Evolutionary conservation across 35 echinoderm and acorn worm species (phyloP).

Genomic region (Acanthaster planci): DNA sequence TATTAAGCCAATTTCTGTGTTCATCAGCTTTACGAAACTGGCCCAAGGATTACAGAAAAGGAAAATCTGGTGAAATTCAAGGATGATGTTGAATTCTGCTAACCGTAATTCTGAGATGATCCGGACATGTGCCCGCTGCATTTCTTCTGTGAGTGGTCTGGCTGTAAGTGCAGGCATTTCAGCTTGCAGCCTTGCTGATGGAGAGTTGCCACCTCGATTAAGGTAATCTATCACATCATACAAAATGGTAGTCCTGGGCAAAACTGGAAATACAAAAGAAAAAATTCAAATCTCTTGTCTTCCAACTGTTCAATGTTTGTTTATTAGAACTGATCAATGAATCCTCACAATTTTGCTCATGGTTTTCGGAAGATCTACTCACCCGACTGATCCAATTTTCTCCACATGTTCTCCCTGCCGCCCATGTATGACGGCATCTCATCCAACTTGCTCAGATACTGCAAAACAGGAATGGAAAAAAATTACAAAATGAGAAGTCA

Average conservation of each 20-base stretch:
- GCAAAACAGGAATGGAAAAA: constrained; percentile 21
- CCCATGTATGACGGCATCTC: constrained; percentile 95
- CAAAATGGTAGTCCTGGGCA: constrained; percentile 93
- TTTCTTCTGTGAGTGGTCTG: constrained; percentile 87
- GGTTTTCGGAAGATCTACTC: not conserved
- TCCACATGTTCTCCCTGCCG: constrained; percentile 96
- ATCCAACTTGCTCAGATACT: constrained; percentile 98
- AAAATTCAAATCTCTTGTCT: too few relatives aligned
- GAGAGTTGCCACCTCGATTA: constrained; percentile 44
- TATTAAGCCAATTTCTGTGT: not conserved
- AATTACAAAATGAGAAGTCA: not conserved
- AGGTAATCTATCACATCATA: constrained; percentile 95
- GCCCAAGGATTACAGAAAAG: not conserved
- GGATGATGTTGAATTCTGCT: not conserved
- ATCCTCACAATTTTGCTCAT: too few relatives aligned
- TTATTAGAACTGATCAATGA: too few relatives aligned
- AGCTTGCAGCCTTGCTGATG: constrained; percentile 55
- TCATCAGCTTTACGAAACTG: not conserved
- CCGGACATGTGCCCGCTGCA: constrained; percentile 85
- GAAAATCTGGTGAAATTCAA: not conserved
- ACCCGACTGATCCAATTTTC: constrained; percentile 92
- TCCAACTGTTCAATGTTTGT: too few relatives aligned
- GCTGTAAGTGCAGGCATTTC: constrained; percentile 76
- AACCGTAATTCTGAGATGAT: constrained; percentile 93
- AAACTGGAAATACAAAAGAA: constrained; percentile 52